These are phyloP conservation scores for Drosophila kokeensis DNA, from an alignment of 2,888 invertebrate species.

Conservation along the genomic window DNA sequence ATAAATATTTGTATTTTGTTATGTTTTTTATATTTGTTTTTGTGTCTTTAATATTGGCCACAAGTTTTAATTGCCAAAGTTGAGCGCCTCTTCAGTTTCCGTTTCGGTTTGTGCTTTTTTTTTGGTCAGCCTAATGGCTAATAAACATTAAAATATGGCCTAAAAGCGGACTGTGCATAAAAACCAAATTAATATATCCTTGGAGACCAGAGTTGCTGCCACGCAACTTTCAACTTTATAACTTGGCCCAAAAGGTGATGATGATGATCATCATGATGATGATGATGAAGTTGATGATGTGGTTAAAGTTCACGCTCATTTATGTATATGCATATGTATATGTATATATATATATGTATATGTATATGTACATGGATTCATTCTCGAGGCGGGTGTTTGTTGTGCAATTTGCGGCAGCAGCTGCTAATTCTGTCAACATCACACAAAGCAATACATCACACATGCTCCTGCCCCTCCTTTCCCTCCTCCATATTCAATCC, in stretches of 20 bases:
- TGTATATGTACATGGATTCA: background rate
- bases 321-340: background rate
- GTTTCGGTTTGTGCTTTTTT: constrained; percentile 10
- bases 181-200: constrained; percentile 79
- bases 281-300: background rate
- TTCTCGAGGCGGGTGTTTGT: constrained; percentile 27
- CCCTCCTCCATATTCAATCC: background rate
- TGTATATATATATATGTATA: background rate
- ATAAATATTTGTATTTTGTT: background rate
- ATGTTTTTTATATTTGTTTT: background rate
- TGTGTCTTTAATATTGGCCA: constrained; percentile 30
- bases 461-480: constrained; percentile 30
- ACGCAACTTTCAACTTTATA: constrained; percentile 33
- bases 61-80: constrained; percentile 75
- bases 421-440: constrained; percentile 80
- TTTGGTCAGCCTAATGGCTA: constrained; percentile 71
- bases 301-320: background rate
- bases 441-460: constrained; percentile 79
- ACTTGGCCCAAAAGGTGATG: constrained; percentile 15
- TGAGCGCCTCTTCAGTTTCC: constrained; percentile 21
- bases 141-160: constrained; percentile 69
- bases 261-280: constrained; percentile 3
- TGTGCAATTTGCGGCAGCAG: constrained; percentile 76
- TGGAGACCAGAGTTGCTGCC: constrained; percentile 57
- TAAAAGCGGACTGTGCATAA: constrained; percentile 66